Percentiles rank a stretch among this genome's conserved stretches.
Evolutionary conservation across 2,113 vertebrate species (phyloP).

Genomic region (Dascyllus trimaculatus): DNA sequence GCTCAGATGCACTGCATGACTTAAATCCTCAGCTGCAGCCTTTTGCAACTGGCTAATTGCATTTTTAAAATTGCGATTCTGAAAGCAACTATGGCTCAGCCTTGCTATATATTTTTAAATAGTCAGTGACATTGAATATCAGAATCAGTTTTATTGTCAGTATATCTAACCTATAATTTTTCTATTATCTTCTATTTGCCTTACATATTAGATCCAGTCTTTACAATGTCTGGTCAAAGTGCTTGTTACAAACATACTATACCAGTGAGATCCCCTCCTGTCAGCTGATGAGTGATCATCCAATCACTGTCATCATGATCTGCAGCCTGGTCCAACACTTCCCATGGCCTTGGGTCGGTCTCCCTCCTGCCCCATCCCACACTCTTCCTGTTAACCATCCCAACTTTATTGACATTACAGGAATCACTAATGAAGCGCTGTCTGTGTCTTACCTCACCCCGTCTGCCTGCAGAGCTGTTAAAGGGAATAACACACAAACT

Average conservation of each 20-base stretch:
- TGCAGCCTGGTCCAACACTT: conserved; percentile 33
- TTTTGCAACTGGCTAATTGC: no score
- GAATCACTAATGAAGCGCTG: conserved; percentile 85
- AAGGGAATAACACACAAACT: conserved; percentile 42
- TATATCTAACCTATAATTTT: no score
- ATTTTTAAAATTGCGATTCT: no score
- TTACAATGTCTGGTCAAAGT: background rate
- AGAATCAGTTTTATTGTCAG: no score
- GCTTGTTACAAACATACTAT: conserved; percentile 1
- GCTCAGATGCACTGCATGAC: no score
- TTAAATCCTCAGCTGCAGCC: no score
- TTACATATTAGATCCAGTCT: no score
- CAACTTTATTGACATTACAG: conserved; percentile 84
- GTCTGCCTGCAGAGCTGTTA: conserved; percentile 54
- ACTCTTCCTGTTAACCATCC: conserved; percentile 86
- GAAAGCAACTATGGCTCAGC: no score
- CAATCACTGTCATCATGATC: conserved; percentile 50
- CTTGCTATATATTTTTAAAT: no score
- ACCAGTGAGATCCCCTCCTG: conserved; percentile 4
- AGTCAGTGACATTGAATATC: no score
- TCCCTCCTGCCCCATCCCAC: conserved; percentile 61
- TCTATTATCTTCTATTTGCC: no score
- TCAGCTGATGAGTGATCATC: conserved; percentile 41
- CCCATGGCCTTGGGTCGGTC: conserved; percentile 72
- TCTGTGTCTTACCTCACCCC: conserved; percentile 66